Conservation (phyloP, 1,140 invertebrate genomes). For the Bombus fervidus region DNA sequence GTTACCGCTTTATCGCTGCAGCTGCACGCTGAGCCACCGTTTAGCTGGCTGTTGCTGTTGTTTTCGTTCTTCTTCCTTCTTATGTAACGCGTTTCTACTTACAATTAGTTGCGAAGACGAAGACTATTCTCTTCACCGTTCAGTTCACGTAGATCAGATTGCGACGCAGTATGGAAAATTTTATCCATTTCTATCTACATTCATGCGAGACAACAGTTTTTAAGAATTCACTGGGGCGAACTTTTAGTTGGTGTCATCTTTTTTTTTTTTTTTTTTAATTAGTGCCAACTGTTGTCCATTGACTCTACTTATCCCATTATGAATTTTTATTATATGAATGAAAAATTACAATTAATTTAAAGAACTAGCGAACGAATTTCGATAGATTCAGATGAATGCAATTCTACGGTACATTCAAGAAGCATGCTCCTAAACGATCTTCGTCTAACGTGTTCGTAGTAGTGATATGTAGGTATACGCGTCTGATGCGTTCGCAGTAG, state of each 20-base stretch:
- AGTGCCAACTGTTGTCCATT: neutral
- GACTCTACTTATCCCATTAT: accelerated
- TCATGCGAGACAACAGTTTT: neutral
- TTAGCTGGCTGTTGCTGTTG: slow-evolving; percentile 11
- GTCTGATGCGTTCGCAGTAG: neutral
- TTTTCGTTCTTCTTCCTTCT: neutral
- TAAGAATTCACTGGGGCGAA: no score
- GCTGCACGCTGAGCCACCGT: neutral
- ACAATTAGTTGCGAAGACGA: neutral
- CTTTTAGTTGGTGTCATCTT: no score
- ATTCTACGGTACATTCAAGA: neutral
- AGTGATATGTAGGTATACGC: neutral
- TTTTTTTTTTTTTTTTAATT: neutral
- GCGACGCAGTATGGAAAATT: neutral
- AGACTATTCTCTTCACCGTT: neutral
- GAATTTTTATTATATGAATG: neutral
- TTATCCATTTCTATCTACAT: neutral
- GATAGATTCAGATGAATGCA: neutral
- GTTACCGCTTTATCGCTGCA: slow-evolving; percentile 31
- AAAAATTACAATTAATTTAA: no score
- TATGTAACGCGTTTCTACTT: neutral
- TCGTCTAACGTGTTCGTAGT: neutral
- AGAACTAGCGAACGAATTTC: no score
- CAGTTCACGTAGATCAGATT: neutral
- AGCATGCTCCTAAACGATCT: neutral